These are phyloP conservation scores for Merops nubicus DNA, from an alignment of 2,113 vertebrate species.

Conservation along the genomic window DNA sequence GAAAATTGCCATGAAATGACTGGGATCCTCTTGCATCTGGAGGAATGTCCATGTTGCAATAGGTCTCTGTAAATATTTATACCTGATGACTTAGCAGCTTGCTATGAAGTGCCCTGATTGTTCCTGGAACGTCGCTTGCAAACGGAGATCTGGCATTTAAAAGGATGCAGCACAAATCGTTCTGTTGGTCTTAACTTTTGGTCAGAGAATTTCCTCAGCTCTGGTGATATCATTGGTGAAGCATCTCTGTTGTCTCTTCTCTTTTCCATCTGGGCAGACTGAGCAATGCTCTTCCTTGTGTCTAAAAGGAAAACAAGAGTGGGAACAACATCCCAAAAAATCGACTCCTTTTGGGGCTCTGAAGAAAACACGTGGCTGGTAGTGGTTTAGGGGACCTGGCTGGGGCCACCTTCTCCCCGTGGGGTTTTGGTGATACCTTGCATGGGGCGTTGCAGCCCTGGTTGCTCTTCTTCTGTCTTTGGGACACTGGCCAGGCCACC, in stretches of 20 bases:
- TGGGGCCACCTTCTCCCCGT: rapidly evolving
- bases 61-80: constrained; percentile 68
- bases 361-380: rapidly evolving
- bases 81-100: constrained; percentile 59
- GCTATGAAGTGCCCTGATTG: constrained; percentile 50
- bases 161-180: constrained; percentile 33
- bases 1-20: not conserved
- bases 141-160: constrained; percentile 57
- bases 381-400: rapidly evolving
- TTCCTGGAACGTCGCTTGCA: not conserved
- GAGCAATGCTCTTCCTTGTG: rapidly evolving
- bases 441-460: rapidly evolving
- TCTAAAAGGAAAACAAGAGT: not conserved
- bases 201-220: constrained; percentile 31
- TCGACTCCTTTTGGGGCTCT: rapidly evolving
- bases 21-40: constrained; percentile 21
- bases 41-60: constrained; percentile 51
- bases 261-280: rapidly evolving
- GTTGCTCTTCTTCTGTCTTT: not conserved
- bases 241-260: not conserved
- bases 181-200: constrained; percentile 24
- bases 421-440: not conserved
- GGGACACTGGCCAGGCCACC: rapidly evolving
- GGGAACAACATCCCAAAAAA: not conserved
- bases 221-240: constrained; percentile 57